Percentiles rank a stretch among this genome's conserved stretches.
Conservation (phyloP, 2,797 vertebrate genomes). For the Pelobates cultripes region DNA sequence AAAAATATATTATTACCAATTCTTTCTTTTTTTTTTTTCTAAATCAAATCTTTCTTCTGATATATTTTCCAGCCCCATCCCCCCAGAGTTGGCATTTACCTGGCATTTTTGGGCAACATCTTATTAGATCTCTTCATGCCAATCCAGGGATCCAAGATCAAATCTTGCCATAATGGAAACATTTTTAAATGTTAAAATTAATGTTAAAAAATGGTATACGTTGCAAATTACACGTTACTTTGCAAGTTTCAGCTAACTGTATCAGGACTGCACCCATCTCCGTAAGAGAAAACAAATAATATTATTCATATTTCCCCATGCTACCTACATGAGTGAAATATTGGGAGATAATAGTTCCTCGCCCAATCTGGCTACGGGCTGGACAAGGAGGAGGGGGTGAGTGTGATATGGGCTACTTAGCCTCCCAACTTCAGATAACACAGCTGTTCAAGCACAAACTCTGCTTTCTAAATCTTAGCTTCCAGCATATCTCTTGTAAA, state of each 20-base stretch:
- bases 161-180: not conserved
- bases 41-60: not conserved
- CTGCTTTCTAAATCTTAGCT: not conserved
- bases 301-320: not conserved
- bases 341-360: not conserved
- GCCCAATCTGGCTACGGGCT: slow-evolving; percentile 1
- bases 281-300: not conserved
- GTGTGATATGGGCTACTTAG: not conserved
- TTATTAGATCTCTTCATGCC: not conserved
- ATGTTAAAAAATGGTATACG: not conserved
- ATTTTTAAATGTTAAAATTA: too few species aligned
- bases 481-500: slow-evolving; percentile 1
- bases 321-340: slow-evolving; percentile 9
- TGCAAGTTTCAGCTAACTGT: not conserved
- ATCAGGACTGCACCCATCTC: not conserved
- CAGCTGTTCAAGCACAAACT: slow-evolving; percentile 14
- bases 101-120: not conserved
- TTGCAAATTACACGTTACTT: not conserved
- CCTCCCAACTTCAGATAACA: not conserved
- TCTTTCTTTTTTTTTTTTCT: too few species aligned
- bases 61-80: not conserved
- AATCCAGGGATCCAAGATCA: not conserved
- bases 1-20: too few species aligned
- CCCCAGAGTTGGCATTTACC: not conserved
- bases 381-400: not conserved